phyloP scores from a whole-genome alignment of 2,888 invertebrate genomes.

The Boloria selene region DNA sequence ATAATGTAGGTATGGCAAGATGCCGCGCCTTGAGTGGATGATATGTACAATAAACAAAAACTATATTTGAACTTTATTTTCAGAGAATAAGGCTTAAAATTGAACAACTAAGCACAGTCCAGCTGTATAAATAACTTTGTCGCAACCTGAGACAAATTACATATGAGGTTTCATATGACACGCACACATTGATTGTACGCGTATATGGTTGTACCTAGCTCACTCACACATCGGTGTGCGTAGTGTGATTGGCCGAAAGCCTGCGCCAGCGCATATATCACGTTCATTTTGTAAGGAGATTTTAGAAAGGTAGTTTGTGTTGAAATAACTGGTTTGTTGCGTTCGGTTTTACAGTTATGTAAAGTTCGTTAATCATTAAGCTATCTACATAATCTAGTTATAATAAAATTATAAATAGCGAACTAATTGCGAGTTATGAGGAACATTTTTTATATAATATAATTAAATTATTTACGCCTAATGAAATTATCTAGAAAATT shows the following conservation, averaged over 20 bases:
- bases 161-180: conserved; percentile 54
- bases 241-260: conserved; percentile 51
- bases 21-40: conserved; percentile 58
- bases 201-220: conserved; percentile 39
- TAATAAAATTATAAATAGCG: conserved; percentile 28
- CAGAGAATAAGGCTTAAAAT: conserved; percentile 49
- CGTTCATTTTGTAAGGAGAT: conserved; percentile 72
- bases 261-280: conserved; percentile 65
- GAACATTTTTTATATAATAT: conserved; percentile 18
- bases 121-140: conserved; percentile 34
- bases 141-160: conserved; percentile 54
- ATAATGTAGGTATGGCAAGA: conserved; percentile 46
- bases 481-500: conserved; percentile 6
- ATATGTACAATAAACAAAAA: conserved; percentile 47
- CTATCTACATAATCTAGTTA: conserved; percentile 36
- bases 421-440: conserved; percentile 24
- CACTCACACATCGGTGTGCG: conserved; percentile 47
- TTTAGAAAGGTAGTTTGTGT: conserved; percentile 77
- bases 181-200: conserved; percentile 32
- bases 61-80: conserved; percentile 22
- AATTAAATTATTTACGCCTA: conserved; percentile 18
- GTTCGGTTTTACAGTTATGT: conserved; percentile 49
- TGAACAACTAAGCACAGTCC: conserved; percentile 19
- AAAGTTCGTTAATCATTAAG: conserved; percentile 43
- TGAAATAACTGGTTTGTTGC: conserved; percentile 59